Evolutionary conservation across 2,888 invertebrate species (phyloP).

Genomic region (Pseudolycoriella hygida): DNA sequence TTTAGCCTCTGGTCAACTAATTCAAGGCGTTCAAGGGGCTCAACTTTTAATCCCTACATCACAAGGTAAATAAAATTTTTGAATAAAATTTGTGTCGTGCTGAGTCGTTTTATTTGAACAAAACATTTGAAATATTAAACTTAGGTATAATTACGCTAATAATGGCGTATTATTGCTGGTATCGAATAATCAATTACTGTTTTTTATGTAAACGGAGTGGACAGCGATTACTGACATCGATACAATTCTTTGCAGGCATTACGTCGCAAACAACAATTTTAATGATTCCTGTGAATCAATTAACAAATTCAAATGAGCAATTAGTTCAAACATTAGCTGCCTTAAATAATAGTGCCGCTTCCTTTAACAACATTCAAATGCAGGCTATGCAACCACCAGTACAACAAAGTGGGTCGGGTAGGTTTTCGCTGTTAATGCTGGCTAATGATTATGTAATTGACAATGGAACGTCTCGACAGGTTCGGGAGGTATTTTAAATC

Average conservation of each 20-base stretch:
- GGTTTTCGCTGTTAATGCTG: too few relatives aligned
- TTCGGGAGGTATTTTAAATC: constrained; percentile 46
- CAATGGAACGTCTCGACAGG: too few relatives aligned
- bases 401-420: constrained; percentile 31
- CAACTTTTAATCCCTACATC: constrained; percentile 90
- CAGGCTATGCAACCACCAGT: constrained; percentile 54
- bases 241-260: constrained; percentile 44
- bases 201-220: too few relatives aligned
- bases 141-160: not conserved
- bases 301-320: constrained; percentile 57
- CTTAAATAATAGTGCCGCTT: constrained; percentile 13
- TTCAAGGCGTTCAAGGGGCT: constrained; percentile 84
- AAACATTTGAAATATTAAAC: not conserved
- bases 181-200: too few relatives aligned
- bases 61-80: constrained; percentile 63
- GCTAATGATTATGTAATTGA: too few relatives aligned
- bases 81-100: not conserved
- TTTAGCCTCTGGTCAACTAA: constrained; percentile 77
- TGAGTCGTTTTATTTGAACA: not conserved
- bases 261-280: constrained; percentile 91
- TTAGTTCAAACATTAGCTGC: constrained; percentile 23
- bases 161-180: too few relatives aligned
- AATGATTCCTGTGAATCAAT: constrained; percentile 78
- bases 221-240: not conserved
- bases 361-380: constrained; percentile 42